Evolutionary conservation across 53 echinoderm and acorn worm species (phyloP), one percentile per base, ranked within the genome.

Genomic region (Crossaster papposus): DNA sequence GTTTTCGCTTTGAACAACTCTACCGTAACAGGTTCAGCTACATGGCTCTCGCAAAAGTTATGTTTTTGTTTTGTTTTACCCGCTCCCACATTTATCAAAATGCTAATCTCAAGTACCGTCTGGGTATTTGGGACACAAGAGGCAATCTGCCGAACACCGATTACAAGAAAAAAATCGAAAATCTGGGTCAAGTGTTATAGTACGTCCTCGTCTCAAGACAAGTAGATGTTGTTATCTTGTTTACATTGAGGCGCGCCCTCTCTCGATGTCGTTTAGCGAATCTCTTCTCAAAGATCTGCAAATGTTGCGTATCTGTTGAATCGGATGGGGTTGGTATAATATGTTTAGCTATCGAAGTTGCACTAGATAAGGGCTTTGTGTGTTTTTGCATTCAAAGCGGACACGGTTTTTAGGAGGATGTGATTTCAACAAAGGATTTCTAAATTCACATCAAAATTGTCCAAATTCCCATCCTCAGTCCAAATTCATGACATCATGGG

Each of bases 71-170:
- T 44, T 44, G 5, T 44, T 44, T 44, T 44, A 44, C 44, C 44
- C 44, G 9, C 44, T 44, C 32, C 10, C 32, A 31, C 84, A 76
- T 87, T 86, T 87, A 54, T 54, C 54, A 54, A 87, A 73, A 76
- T 76, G 35, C 31, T 52, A 51, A 87, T 87, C 76, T 87, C 87
- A 62, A 87, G 87, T 76, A 44, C 87, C 37, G 87, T 87, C 87
- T 87, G 76, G 76, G 75, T 87, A 87, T 87, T 62, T 58, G 22
- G 87, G 76, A 72, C 63, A 86, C 86, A 65, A n/a, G 76, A 54
- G 20, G 13, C 22, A n/a, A n/a, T 74, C 31, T 75, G 15, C 36
- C 30, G 36, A 12, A 10, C 1, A n/a, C 14, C 15, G 50, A 36
- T 14, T 2, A 35, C 17, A 14, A 17, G 15, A 36, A 76, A 26